Base-by-base conservation (phyloP, 2,113 vertebrate genomes). In the Ursus arctos region DNA sequence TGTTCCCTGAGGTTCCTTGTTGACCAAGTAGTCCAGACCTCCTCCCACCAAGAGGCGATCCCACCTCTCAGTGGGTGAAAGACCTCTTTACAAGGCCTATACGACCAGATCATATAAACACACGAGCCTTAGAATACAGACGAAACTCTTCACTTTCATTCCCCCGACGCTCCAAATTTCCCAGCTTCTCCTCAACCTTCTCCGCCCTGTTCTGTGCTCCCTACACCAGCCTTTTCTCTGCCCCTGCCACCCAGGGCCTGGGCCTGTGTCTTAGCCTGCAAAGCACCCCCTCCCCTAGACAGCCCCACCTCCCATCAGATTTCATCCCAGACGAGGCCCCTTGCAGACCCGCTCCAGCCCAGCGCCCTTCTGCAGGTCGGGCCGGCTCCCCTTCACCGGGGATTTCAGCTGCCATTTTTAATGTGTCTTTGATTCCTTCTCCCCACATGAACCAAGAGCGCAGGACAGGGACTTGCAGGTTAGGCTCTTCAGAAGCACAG, bases 381-480 rank as follows among this genome's bases (percentile, higher is more conserved):
- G 65, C 7, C 16, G 8, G 33, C 67, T 36, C 33, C 8, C 67
- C 16, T 36, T 36, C 67, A 36, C 33, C 7, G 3, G 36, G 12
- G 47, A 28, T 40, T 55, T 72, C 63, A 26, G 51, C 1, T 65
- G n/a, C 28, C 9, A 13, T 16, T 16, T 85, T 53, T 49, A 22
- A 15, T 5, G 16, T 16, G 43, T 16, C 79, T 43, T 67, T 12
- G 2, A 12, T 12, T 59, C 51, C 10, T 92, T 71, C n/a, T 71
- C 24, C 40, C 55, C n/a, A 36, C 2, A 2, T 53, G 51, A 57
- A 55, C 43, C 0, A 0, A 94, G 19, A 76, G 11, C 5, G 2
- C 43, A 63, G 49, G 36, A 36, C 6, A 0, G 1, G 8, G 31
- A 31, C 77, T 6, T 0, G 0, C 19, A 5, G 47, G 11, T 2